Evolutionary conservation across 1,140 invertebrate genomes (phyloP).

Genomic region (Zaprionus camerounensis): DNA sequence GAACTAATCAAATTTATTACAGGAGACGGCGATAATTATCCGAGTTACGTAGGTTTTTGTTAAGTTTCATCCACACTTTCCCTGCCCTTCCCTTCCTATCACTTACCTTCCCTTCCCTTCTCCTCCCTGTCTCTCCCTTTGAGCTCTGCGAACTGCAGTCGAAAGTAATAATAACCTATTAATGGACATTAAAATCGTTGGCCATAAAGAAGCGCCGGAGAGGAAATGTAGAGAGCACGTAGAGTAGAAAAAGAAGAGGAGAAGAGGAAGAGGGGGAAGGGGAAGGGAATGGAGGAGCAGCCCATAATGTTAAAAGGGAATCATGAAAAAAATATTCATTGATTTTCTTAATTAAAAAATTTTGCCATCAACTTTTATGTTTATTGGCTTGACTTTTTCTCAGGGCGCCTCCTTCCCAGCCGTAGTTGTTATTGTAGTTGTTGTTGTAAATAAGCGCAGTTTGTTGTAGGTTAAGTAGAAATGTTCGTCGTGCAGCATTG

Average conservation of each 20-base stretch:
- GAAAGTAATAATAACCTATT: conserved; percentile 51
- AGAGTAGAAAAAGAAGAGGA: neutral
- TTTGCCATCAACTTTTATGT: conserved; percentile 77
- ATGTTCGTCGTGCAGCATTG: conserved; percentile 36
- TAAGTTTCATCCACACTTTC: neutral
- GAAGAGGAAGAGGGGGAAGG: neutral
- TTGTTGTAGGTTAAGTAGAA: conserved; percentile 63
- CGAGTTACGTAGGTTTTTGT: conserved; percentile 1
- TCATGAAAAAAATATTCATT: conserved; percentile 75
- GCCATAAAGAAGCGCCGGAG: conserved; percentile 8
- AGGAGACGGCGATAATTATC: conserved; percentile 13
- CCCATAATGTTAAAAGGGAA: conserved; percentile 41
- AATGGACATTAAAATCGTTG: conserved; percentile 30
- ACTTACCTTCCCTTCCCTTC: neutral
- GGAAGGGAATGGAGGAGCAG: neutral
- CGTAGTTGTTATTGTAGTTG: conserved; percentile 27
- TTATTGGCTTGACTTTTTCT: conserved; percentile 62
- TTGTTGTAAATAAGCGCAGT: conserved; percentile 48
- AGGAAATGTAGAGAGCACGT: neutral
- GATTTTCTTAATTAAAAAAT: conserved; percentile 82
- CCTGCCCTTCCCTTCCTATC: neutral
- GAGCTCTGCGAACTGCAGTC: conserved; percentile 16
- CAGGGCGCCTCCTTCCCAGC: conserved; percentile 9
- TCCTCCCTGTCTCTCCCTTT: neutral
- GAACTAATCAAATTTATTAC: conserved; percentile 22